Percentiles rank a stretch among this genome's conserved stretches.
Conservation (phyloP, 2,797 vertebrate species). For the Passerculus sandwichensis region DNA sequence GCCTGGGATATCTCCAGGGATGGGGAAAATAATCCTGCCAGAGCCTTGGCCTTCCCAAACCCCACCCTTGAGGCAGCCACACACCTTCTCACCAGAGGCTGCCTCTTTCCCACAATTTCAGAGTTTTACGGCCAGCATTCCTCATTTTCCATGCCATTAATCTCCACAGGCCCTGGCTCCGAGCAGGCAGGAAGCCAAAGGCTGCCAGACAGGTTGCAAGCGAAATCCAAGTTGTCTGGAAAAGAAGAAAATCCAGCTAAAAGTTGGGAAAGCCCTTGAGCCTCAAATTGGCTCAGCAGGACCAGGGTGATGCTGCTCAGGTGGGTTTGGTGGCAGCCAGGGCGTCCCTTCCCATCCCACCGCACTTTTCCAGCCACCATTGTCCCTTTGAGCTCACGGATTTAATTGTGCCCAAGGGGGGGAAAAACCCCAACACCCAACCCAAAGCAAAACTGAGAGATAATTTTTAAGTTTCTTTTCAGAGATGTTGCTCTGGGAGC, state of each 20-base stretch:
- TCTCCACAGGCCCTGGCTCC: neutral
- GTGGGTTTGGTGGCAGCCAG: neutral
- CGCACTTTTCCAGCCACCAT: neutral
- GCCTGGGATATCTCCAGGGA: neutral
- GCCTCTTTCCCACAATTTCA: neutral
- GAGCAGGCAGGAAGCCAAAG: slow-evolving; percentile 13
- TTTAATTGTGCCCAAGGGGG: neutral
- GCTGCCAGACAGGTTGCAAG: slow-evolving; percentile 40
- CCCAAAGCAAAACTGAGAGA: neutral
- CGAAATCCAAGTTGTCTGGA: slow-evolving; percentile 7
- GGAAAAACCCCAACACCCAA: neutral
- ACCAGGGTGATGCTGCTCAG: neutral
- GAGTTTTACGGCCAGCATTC: neutral
- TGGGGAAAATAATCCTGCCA: accelerated
- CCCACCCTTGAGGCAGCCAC: neutral
- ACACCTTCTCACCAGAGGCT: neutral
- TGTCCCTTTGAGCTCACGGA: neutral
- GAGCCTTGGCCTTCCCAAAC: neutral
- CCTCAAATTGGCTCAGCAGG: neutral
- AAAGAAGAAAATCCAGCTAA: neutral
- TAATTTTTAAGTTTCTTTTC: neutral
- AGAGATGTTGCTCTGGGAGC: neutral
- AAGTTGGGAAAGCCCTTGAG: neutral
- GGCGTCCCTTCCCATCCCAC: neutral
- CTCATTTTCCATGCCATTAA: slow-evolving; percentile 54